phyloP scores from a whole-genome alignment of 1,140 invertebrate species.

The Mizuhopecten yessoensis region DNA sequence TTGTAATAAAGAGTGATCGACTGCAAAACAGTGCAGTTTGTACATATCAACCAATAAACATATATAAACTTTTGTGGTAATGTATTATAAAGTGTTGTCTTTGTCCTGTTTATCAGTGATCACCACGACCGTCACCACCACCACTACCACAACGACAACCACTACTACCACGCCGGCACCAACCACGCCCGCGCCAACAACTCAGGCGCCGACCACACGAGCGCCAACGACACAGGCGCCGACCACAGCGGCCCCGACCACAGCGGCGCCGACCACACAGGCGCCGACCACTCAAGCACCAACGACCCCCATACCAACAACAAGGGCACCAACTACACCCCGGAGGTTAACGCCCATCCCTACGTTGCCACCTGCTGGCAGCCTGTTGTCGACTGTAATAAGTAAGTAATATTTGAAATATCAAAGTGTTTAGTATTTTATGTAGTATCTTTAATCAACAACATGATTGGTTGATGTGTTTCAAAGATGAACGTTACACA shows the following conservation, averaged over 20 bases:
- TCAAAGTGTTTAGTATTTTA: too few relatives aligned
- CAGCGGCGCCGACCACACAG: background rate
- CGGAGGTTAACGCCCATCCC: background rate
- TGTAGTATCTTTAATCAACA: too few relatives aligned
- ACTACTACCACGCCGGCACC: conserved; percentile 19
- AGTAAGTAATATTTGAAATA: too few relatives aligned
- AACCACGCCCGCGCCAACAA: conserved; percentile 32
- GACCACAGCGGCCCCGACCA: background rate
- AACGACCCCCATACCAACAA: background rate
- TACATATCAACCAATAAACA: too few relatives aligned
- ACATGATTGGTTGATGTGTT: too few relatives aligned
- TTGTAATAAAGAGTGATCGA: too few relatives aligned
- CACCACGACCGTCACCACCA: conserved; percentile 27
- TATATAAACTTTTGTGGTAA: too few relatives aligned
- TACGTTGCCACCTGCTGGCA: background rate
- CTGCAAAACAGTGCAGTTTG: too few relatives aligned
- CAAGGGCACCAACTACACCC: background rate
- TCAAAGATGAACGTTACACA: too few relatives aligned
- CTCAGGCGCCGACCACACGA: conserved; percentile 37
- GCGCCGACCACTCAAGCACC: background rate
- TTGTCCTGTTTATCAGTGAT: background rate
- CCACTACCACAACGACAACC: conserved; percentile 42
- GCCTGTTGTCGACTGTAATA: background rate
- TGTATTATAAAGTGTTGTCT: too few relatives aligned
- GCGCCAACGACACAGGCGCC: background rate